Evolutionary conservation across 2,113 vertebrate genomes (phyloP), one percentile per base, ranked within the genome.

Genomic region (Falcunculus frontatus): DNA sequence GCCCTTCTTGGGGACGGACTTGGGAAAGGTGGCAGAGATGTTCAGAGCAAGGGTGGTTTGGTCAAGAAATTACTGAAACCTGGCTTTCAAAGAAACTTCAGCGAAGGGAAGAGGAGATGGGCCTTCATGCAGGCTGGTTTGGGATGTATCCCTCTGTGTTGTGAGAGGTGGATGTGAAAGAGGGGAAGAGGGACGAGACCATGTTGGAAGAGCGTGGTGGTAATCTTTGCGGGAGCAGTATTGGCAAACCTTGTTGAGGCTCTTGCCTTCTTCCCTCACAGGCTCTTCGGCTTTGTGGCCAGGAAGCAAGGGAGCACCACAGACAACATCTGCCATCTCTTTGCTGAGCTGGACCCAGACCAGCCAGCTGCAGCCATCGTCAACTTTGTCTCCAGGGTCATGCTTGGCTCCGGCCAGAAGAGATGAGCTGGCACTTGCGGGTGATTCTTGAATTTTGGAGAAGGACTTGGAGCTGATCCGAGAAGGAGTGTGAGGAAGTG

Each of bases 241-340:
- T 15, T 82, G 80, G 21, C 52, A 72, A 79, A 41, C 33, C 41
- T 79, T 7, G 4, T 73, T 83, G 69, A 93, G 9, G 7, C 27
- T 74, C 41, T 69, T 11, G 2, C 30, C 57, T 90, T 94, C 30
- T 87, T 21, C 92, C 13, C 41, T 27, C 35, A 3, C 96, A 99
- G 99, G 97, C 98, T 99, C 96, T 99, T 99, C 1, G 99, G 99
- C 60, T 99, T 99, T 1, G 99, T 99, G 97, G 99, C 99, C 21
- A 98, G 99, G 83, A 99, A 99, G 95, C 99, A 99, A 97, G 99
- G 99, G 94, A 99, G 99, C 97, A 99, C 98, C 91, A 99, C 99
- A 13, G 99, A 99, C 98, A 99, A 99, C 18, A 96, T 99, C 89
- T 99, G 99, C 96, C 99, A 99, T 97, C 99, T 99, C 87, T 99